Evolutionary conservation across 2,888 invertebrate genomes (phyloP).

Genomic region (Apodemia mormo): DNA sequence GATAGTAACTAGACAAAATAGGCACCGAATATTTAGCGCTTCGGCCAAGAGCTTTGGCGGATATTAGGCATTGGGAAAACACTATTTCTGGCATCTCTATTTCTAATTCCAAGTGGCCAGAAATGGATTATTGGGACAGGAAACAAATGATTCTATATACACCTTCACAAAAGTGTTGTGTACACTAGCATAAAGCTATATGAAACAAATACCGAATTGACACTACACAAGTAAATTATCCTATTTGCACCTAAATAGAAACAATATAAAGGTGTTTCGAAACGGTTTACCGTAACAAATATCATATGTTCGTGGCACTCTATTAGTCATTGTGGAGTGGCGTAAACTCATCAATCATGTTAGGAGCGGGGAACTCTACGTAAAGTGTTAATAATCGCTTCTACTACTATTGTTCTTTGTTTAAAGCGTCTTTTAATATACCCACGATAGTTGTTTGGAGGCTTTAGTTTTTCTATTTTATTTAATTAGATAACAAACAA

Average conservation of each 20-base stretch:
- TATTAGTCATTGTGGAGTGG: conserved; percentile 65
- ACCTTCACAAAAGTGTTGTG: not conserved
- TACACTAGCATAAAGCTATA: not conserved
- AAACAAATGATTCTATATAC: too few relatives aligned
- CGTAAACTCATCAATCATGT: conserved; percentile 68
- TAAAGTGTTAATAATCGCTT: conserved; percentile 76
- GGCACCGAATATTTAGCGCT: too few relatives aligned
- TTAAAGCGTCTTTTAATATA: conserved; percentile 48
- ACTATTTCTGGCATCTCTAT: too few relatives aligned
- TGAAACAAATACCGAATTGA: conserved; percentile 10
- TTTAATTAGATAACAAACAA: too few relatives aligned
- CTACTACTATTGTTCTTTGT: conserved; percentile 58
- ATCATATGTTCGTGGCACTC: conserved; percentile 68
- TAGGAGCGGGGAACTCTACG: conserved; percentile 41
- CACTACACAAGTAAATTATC: conserved; percentile 22
- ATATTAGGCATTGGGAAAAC: too few relatives aligned
- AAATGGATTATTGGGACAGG: too few relatives aligned
- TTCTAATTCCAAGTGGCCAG: too few relatives aligned
- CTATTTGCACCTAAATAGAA: conserved; percentile 32
- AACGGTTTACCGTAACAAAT: conserved; percentile 54
- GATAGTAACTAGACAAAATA: too few relatives aligned
- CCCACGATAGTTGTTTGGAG: not conserved
- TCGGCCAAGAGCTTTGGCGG: too few relatives aligned
- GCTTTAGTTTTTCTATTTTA: too few relatives aligned
- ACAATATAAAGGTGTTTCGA: conserved; percentile 40